Evolutionary conservation across 2,888 invertebrate genomes (phyloP).

Genomic region (Eurois occulta): DNA sequence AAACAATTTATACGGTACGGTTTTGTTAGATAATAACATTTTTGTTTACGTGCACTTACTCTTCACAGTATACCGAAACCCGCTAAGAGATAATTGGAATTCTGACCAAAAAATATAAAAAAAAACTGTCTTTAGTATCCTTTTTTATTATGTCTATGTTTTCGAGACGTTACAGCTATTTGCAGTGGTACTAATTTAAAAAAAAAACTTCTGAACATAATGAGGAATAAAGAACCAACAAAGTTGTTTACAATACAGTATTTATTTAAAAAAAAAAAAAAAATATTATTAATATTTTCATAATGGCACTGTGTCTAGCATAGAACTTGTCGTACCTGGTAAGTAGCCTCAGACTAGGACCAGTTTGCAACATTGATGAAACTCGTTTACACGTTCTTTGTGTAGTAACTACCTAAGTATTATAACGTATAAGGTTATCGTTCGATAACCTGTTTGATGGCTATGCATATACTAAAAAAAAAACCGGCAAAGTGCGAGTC

Average conservation of each 20-base stretch:
- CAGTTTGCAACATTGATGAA: conserved; percentile 30
- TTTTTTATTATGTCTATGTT: neutral
- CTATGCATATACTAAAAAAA: conserved; percentile 17
- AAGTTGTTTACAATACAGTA: neutral
- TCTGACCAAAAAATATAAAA: neutral
- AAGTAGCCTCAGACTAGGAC: conserved; percentile 24
- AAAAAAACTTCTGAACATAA: neutral
- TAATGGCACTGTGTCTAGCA: conserved; percentile 6
- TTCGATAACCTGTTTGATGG: conserved; percentile 29
- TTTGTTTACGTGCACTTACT: neutral
- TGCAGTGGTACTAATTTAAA: neutral
- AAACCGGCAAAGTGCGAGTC: no score
- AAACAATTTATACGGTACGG: neutral
- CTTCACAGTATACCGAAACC: neutral
- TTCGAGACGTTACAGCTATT: neutral
- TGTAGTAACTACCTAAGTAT: neutral
- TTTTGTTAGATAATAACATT: neutral
- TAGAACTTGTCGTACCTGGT: conserved; percentile 11
- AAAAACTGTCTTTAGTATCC: neutral
- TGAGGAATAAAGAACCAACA: neutral
- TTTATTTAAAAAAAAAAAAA: neutral
- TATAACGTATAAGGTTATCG: conserved; percentile 14
- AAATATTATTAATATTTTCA: neutral
- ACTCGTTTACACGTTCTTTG: conserved; percentile 30
- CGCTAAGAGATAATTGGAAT: neutral